These are phyloP conservation scores for Geotrupes spiniger DNA, from an alignment of 2,888 invertebrate genomes.

Conservation along the genomic window DNA sequence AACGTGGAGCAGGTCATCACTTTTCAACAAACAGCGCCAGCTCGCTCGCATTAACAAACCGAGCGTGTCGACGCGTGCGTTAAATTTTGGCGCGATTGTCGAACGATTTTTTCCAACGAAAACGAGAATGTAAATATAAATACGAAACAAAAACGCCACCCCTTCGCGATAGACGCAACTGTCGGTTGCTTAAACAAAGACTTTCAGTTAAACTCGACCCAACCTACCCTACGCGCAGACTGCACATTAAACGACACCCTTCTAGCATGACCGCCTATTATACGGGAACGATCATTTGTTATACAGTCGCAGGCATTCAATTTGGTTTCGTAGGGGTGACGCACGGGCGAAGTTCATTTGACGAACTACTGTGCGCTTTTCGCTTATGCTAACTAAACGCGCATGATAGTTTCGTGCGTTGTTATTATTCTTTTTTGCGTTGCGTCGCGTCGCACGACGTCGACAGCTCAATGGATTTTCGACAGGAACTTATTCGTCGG, in stretches of 20 bases:
- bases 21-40: no score
- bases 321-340: neutral
- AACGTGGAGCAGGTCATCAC: no score
- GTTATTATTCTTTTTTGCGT: neutral
- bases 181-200: slow-evolving; percentile 19
- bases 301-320: slow-evolving; percentile 6
- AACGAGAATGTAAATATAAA: neutral
- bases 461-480: neutral
- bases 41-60: no score
- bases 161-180: neutral
- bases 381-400: neutral
- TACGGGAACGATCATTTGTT: slow-evolving; percentile 1
- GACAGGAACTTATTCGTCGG: slow-evolving; percentile 1
- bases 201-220: slow-evolving; percentile 19
- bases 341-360: no score
- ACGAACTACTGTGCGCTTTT: neutral
- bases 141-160: neutral
- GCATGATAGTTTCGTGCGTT: neutral
- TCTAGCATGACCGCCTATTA: slow-evolving; percentile 11
- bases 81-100: no score
- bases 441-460: neutral
- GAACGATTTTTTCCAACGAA: neutral
- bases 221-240: slow-evolving; percentile 9
- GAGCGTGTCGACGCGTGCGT: no score
- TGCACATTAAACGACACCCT: slow-evolving; percentile 14